Conservation (phyloP, 2,797 vertebrate species). For the Melanotaenia trifasciata region DNA sequence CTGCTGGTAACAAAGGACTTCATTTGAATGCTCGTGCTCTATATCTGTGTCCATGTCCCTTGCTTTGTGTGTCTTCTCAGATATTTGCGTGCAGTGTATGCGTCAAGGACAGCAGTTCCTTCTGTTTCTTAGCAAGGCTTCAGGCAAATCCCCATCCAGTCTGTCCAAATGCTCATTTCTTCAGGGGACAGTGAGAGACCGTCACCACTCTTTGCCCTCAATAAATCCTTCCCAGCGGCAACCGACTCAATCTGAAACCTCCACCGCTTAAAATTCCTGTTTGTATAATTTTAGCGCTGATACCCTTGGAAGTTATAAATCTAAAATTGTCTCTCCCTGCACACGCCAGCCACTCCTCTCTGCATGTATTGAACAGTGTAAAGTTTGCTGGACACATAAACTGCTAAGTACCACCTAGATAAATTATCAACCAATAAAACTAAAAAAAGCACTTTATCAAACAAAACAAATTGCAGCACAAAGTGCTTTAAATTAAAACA, state of each 20-base stretch:
- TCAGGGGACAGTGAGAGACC: constrained; percentile 51
- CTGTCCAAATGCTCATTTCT: constrained; percentile 59
- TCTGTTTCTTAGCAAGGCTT: constrained; percentile 61
- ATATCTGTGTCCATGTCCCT: constrained; percentile 12
- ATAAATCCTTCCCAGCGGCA: constrained; percentile 60
- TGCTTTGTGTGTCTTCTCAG: constrained; percentile 35
- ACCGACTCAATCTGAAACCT: constrained; percentile 38
- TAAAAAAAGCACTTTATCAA: background rate
- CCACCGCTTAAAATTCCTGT: constrained; percentile 23
- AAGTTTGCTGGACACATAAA: background rate
- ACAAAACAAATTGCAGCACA: background rate
- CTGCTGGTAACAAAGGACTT: constrained; percentile 41
- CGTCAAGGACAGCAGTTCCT: constrained; percentile 75
- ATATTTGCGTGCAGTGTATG: constrained; percentile 48
- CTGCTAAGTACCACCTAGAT: too few species aligned
- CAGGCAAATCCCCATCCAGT: constrained; percentile 49
- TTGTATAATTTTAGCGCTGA: constrained; percentile 49
- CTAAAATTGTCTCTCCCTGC: constrained; percentile 12
- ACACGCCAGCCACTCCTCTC: constrained; percentile 10
- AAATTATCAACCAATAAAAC: background rate
- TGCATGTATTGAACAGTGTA: background rate
- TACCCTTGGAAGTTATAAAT: constrained; percentile 25
- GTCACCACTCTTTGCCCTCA: constrained; percentile 38
- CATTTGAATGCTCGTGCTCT: constrained; percentile 15
- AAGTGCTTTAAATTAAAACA: too few species aligned